Percentiles rank a stretch among this genome's conserved stretches.
Conservation (phyloP, 2,888 invertebrate genomes). For the Colostygia pectinataria region DNA sequence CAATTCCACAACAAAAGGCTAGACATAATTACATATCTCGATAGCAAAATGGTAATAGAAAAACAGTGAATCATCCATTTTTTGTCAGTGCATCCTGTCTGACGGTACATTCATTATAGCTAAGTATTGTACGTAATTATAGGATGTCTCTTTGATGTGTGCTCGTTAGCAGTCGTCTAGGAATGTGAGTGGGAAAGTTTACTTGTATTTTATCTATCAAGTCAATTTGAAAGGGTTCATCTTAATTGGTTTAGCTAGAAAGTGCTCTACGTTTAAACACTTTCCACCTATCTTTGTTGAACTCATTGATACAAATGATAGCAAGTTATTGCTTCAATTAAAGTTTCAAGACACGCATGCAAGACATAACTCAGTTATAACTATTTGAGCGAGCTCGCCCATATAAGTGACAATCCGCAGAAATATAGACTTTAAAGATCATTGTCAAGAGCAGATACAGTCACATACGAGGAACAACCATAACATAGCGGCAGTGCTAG, state of each 20-base stretch:
- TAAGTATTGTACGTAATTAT: constrained; percentile 22
- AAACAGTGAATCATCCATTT: constrained; percentile 9
- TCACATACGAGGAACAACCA: too few species aligned
- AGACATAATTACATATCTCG: constrained; percentile 2
- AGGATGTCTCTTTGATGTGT: constrained; percentile 17
- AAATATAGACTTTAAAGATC: too few species aligned
- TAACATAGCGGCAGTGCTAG: too few species aligned
- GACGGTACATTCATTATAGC: constrained; percentile 16
- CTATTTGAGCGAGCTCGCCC: too few species aligned
- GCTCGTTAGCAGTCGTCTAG: constrained; percentile 22
- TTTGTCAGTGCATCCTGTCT: constrained; percentile 20
- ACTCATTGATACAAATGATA: not conserved
- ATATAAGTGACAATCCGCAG: too few species aligned
- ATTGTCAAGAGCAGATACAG: too few species aligned
- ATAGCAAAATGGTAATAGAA: not conserved
- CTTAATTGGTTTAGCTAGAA: not conserved
- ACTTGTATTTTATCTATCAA: not conserved
- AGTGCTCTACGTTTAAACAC: not conserved
- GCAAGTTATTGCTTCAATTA: not conserved
- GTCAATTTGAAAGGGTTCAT: not conserved
- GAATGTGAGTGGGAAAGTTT: constrained; percentile 6
- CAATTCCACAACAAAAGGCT: not conserved
- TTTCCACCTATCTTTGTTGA: not conserved
- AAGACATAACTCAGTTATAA: too few species aligned
- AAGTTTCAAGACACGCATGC: too few species aligned